These are phyloP conservation scores for Sciurus vulgaris DNA, from an alignment of 2,797 vertebrate genomes.

Conservation along the genomic window DNA sequence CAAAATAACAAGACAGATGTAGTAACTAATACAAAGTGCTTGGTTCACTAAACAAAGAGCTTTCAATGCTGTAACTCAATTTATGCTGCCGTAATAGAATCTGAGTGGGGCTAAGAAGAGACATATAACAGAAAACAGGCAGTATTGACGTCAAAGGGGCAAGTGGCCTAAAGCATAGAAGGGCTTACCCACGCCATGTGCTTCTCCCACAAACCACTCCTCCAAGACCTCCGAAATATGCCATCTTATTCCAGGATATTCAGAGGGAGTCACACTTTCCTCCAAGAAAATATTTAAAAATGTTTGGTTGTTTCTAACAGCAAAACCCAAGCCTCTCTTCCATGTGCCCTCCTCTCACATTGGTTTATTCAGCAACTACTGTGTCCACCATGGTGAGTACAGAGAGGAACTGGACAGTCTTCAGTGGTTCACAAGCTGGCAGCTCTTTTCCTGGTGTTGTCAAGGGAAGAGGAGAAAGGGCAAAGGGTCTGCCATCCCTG, in stretches of 20 bases:
- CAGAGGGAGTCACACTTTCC: not conserved
- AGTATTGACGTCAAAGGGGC: not conserved
- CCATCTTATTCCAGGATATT: not conserved
- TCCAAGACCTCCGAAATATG: not conserved
- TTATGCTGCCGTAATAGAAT: conserved; percentile 21
- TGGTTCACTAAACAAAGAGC: conserved; percentile 79
- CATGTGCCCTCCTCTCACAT: not conserved
- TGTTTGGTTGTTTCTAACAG: not conserved
- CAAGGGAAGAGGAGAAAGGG: not conserved
- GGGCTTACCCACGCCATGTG: rapidly evolving
- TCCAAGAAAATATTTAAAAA: not conserved
- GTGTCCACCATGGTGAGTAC: not conserved
- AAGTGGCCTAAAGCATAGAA: rapidly evolving
- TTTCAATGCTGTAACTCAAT: conserved; percentile 73
- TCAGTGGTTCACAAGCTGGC: not conserved
- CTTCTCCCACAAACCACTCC: not conserved
- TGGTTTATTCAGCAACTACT: not conserved
- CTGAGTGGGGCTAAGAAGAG: not conserved
- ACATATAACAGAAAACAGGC: not conserved
- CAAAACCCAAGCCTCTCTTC: not conserved
- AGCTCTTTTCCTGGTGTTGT: not conserved
- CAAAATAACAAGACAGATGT: conserved; percentile 78
- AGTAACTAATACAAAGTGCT: conserved; percentile 59
- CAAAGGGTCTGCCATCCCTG: not conserved
- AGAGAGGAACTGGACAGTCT: not conserved